These are phyloP conservation scores for Etheostoma spectabile DNA, from an alignment of 2,113 vertebrate species.

Conservation along the genomic window DNA sequence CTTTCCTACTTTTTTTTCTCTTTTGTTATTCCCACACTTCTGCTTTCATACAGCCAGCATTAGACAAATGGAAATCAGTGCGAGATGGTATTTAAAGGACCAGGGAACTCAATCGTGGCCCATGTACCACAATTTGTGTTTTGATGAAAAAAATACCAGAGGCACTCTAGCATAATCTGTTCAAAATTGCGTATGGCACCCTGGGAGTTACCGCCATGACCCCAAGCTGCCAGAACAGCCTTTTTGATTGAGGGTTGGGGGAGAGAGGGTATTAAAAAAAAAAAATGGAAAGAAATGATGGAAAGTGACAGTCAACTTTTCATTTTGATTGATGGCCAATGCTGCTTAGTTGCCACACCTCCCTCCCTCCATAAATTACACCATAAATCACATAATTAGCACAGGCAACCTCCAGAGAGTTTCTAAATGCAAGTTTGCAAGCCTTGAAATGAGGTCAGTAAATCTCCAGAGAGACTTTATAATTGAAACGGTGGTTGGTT, in stretches of 20 bases:
- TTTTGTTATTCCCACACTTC: constrained; percentile 38
- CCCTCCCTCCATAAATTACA: constrained; percentile 52
- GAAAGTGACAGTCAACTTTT: constrained; percentile 51
- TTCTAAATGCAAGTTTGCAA: constrained; percentile 38
- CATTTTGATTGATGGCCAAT: constrained; percentile 62
- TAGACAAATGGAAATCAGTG: constrained; percentile 40
- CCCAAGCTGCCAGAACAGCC: constrained; percentile 3
- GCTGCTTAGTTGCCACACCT: constrained; percentile 39
- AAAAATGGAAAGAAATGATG: constrained; percentile 8
- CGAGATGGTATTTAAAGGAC: constrained; percentile 9
- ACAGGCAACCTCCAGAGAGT: constrained; percentile 33
- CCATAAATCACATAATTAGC: constrained; percentile 73
- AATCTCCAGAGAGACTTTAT: constrained; percentile 53
- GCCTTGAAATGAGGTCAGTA: constrained; percentile 55
- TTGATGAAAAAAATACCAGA: constrained; percentile 26
- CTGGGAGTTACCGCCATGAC: constrained; percentile 30
- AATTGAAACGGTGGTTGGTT: constrained; percentile 48
- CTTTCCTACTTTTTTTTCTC: constrained; percentile 7
- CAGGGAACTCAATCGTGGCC: neutral
- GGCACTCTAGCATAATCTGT: constrained; percentile 21
- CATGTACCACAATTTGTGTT: constrained; percentile 20
- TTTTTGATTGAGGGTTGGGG: constrained; percentile 40
- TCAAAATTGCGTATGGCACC: constrained; percentile 14
- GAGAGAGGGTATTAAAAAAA: constrained; percentile 19
- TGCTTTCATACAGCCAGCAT: constrained; percentile 18